A percentile compares a stretch with the other conserved stretches of the same genome.
These are phyloP conservation scores for Neoniphon sammara DNA, from an alignment of 2,797 vertebrate genomes.

Conservation along the genomic window DNA sequence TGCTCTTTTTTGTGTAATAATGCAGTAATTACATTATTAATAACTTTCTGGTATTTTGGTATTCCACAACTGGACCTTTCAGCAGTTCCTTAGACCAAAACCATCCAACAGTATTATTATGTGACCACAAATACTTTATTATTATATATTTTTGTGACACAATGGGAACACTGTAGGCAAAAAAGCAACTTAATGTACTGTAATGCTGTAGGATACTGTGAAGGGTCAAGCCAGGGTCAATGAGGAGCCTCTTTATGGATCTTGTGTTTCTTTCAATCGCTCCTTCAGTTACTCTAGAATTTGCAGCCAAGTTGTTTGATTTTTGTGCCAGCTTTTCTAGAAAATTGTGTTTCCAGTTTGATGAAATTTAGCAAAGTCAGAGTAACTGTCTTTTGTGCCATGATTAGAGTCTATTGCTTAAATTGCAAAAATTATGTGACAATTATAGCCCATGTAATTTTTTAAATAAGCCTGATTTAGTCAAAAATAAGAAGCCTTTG, in stretches of 20 bases:
- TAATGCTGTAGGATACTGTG: slow-evolving; percentile 67
- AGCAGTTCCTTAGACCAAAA: slow-evolving; percentile 45
- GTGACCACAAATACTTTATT: slow-evolving; percentile 54
- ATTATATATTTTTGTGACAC: slow-evolving; percentile 70
- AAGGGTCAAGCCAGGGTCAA: slow-evolving; percentile 76
- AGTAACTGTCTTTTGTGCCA: slow-evolving; percentile 53
- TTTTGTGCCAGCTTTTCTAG: slow-evolving; percentile 66
- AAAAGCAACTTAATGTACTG: slow-evolving; percentile 64
- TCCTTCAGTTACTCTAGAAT: slow-evolving; percentile 41
- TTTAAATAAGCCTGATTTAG: slow-evolving; percentile 22
- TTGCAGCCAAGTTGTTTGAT: slow-evolving; percentile 55
- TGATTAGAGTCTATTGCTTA: slow-evolving; percentile 23
- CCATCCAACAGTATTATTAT: slow-evolving; percentile 48
- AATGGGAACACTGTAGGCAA: slow-evolving; percentile 70
- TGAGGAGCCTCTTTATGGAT: slow-evolving; percentile 67
- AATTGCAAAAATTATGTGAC: slow-evolving; percentile 60
- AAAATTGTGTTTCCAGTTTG: slow-evolving; percentile 31
- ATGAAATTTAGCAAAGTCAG: slow-evolving; percentile 22
- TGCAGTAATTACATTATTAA: slow-evolving; percentile 64
- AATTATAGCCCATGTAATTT: slow-evolving; percentile 37
- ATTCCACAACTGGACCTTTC: slow-evolving; percentile 17
- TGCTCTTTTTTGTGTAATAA: slow-evolving; percentile 69
- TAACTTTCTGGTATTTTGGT: slow-evolving; percentile 60
- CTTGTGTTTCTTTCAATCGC: slow-evolving; percentile 6
- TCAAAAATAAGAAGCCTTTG: slow-evolving; percentile 18